Evolutionary conservation across 2,797 vertebrate genomes (phyloP).

Genomic region (Rousettus madagascariensis): DNA sequence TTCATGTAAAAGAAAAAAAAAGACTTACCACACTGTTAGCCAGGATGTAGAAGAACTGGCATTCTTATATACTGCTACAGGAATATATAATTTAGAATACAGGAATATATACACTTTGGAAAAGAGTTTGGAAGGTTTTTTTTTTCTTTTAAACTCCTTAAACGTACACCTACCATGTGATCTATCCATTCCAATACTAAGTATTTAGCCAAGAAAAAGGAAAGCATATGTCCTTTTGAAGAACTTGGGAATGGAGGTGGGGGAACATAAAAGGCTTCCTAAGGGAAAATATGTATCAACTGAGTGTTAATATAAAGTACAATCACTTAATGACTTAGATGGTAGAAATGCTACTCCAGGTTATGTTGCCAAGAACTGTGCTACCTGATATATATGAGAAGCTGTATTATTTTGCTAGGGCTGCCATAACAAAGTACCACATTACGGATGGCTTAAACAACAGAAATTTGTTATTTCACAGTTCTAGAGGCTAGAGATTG

Average conservation of each 20-base stretch:
- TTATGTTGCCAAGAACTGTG: not conserved
- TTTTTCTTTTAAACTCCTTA: too few species aligned
- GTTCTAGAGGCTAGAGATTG: too few species aligned
- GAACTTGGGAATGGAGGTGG: not conserved
- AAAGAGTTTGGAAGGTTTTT: too few species aligned
- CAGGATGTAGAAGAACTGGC: too few species aligned
- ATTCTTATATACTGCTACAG: too few species aligned
- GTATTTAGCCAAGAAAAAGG: not conserved
- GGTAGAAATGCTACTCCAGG: not conserved
- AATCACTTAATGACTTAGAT: not conserved
- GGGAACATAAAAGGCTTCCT: not conserved
- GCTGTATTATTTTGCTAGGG: not conserved
- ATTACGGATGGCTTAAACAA: not conserved
- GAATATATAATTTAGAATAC: too few species aligned
- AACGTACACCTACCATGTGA: too few species aligned
- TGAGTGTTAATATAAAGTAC: not conserved
- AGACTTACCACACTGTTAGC: too few species aligned
- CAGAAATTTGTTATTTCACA: too few species aligned
- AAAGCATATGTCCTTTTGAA: not conserved
- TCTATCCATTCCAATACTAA: too few species aligned
- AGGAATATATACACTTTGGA: too few species aligned
- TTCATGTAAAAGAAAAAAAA: too few species aligned
- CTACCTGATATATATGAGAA: not conserved
- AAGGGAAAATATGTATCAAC: not conserved
- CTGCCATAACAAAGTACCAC: not conserved